Base-by-base conservation (phyloP, 2,113 vertebrate genomes). In the Capreolus pygargus region DNA sequence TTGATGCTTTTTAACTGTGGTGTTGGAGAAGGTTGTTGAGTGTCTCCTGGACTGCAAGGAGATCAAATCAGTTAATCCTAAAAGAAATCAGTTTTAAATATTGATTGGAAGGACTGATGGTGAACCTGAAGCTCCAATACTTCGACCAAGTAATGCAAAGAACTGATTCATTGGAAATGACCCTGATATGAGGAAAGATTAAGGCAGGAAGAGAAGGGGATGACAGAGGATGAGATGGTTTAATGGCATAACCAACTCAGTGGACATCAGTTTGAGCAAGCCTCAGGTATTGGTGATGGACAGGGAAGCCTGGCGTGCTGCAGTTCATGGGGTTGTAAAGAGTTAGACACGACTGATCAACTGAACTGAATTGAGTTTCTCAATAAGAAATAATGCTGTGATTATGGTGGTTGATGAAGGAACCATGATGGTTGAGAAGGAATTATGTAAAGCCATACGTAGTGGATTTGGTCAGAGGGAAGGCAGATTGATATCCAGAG, bases 321-420 rank as follows among this genome's bases (percentile, higher is more conserved):
- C 64, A 67, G 64, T 67, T n/a, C n/a, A 67, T 21, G 17, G 33
- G 33, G 33, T 67, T 67, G 17, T 67, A 36, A 67, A 67, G 33
- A 67, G n/a, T 21, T 16, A 67, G 17, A 36, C n/a, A 67, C 0
- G 2, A 36, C 33, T 67, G 17, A 67, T 2, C 0, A 0, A 67
- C n/a, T 67, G n/a, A 11, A 36, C 33, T 21, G 33, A 67, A 67
- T n/a, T 67, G 64, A n/a, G 15, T 89, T 89, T 25, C 14, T 82
- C 17, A 4, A 39, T 78, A 70, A 79, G 8, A 87, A 79, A 1
- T 17, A 94, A 6, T 52, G 19, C 5, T 47, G 7, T 58, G 3
- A n/a, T n/a, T n/a, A n/a, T n/a, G n/a, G n/a, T n/a, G n/a, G n/a
- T n/a, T n/a, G n/a, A n/a, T n/a, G n/a, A n/a, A n/a, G n/a, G n/a